These are phyloP conservation scores for Theonella swinhoei DNA, from an alignment of 37 sponge, comb jelly and placozoan genomes.

Conservation along the genomic window DNA sequence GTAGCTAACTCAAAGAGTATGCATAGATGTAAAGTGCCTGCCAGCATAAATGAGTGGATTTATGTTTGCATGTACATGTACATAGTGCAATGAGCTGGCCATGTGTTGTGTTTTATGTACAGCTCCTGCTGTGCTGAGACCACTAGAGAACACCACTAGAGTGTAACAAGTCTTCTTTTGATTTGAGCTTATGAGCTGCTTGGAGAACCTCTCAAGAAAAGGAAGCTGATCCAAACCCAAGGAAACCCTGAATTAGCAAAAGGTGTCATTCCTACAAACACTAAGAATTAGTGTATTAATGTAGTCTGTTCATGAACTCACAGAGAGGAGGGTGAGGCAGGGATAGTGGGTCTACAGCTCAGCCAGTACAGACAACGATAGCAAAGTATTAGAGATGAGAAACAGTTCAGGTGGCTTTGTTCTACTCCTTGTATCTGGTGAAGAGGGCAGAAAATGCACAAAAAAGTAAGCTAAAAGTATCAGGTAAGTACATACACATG, in stretches of 20 bases:
- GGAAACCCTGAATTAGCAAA: not conserved
- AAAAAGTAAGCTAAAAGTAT: too few relatives aligned
- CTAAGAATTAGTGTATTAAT: not conserved
- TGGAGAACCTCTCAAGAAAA: not conserved
- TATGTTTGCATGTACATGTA: too few relatives aligned
- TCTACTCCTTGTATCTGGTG: not conserved
- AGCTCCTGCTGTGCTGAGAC: too few relatives aligned
- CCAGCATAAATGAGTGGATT: too few relatives aligned
- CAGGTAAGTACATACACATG: too few relatives aligned
- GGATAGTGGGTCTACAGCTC: not conserved
- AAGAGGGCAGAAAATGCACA: not conserved
- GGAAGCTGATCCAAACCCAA: not conserved
- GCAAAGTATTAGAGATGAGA: constrained; percentile 15
- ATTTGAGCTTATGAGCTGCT: too few relatives aligned
- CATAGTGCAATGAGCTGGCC: too few relatives aligned
- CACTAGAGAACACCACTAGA: too few relatives aligned
- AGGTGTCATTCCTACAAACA: not conserved
- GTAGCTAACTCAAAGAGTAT: too few relatives aligned
- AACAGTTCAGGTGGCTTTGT: not conserved
- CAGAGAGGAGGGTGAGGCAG: not conserved
- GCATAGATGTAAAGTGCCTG: too few relatives aligned
- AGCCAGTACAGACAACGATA: constrained; percentile 47
- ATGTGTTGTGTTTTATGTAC: too few relatives aligned
- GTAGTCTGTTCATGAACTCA: constrained; percentile 1
- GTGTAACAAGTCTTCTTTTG: too few relatives aligned